Base-by-base conservation (phyloP, 2,113 vertebrate species). In the Pomatorhinus ruficollis region DNA sequence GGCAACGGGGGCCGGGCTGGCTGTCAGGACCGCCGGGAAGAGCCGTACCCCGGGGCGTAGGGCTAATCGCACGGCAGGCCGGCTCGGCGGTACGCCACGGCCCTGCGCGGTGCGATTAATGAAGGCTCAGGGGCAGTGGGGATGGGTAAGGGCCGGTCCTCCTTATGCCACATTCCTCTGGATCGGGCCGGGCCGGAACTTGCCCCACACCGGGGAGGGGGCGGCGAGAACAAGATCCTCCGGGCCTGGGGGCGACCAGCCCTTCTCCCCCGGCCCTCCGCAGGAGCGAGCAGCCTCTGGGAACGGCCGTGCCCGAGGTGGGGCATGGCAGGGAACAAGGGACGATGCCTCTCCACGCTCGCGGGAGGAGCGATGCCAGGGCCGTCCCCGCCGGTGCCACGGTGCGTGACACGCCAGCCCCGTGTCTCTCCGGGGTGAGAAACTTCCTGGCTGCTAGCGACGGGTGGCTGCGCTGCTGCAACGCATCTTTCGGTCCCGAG, bases 1-100 rank as follows among this genome's bases (percentile, higher is more conserved):
- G 83, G 37, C 86, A 74, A 8, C 12, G n/a, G 47, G 57, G 90
- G 35, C 80, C 49, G 18, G 53, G 35, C 27, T 52, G 60, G 33
- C 83, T 86, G 81, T 61, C 84, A 87, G 52, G 53, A 40, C 72
- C 49, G 49, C 82, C 30, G 59, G 77, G 85, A 77, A 47, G 82
- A 81, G 78, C 60, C 30, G 39, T 80, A 59, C 74, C 89, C 82
- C 40, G 19, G 74, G 59, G 89, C 45, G 21, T 30, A 11, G 40
- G 82, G 74, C 82, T 94, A 82, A 95, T 92, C 74, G 54, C 74
- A 30, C 3, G 64, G 85, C 91, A 81, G 82, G 64, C 60, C 91
- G 52, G 50, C 82, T 84, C 86, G 74, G 86, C 64, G 45, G 60
- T 33, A 24, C 69, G 40, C 78, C 85, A 45, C 19, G 35, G 72